A percentile compares a stretch with the other conserved stretches of the same genome.
phyloP scores from a whole-genome alignment of 2,113 vertebrate species.

The Oryzias curvinotus region DNA sequence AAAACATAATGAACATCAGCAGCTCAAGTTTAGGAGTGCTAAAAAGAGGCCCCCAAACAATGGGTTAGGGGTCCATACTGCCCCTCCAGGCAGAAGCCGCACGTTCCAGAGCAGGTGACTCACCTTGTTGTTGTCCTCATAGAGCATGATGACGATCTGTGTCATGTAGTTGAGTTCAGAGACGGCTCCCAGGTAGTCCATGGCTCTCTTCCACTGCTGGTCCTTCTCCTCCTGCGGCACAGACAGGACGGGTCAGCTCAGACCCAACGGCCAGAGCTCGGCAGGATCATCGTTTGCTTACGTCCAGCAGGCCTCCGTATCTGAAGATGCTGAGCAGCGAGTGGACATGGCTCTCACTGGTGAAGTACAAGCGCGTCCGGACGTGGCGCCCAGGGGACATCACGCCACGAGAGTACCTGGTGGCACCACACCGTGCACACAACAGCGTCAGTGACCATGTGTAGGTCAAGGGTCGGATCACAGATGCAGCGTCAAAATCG shows the following conservation, averaged over 20 bases:
- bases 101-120: background rate
- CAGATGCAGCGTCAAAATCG: no score
- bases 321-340: slow-evolving; percentile 96
- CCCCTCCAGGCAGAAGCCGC: no score
- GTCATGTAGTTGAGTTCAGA: slow-evolving; percentile 99
- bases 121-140: slow-evolving; percentile 98
- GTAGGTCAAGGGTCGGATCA: no score
- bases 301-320: slow-evolving; percentile 92
- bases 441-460: no score
- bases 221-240: slow-evolving; percentile 88
- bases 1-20: no score
- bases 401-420: slow-evolving; percentile 95
- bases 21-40: no score
- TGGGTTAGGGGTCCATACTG: no score
- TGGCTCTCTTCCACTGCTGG: slow-evolving; percentile 95
- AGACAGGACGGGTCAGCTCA: background rate
- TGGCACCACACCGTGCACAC: background rate
- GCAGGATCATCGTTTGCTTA: slow-evolving; percentile 68
- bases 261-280: background rate
- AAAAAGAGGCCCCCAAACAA: no score
- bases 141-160: slow-evolving; percentile 99
- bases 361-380: slow-evolving; percentile 95
- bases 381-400: slow-evolving; percentile 95
- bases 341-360: slow-evolving; percentile 97
- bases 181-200: slow-evolving; percentile 97